Base-by-base conservation (phyloP, 2,113 vertebrate genomes). In the Equus quagga region DNA sequence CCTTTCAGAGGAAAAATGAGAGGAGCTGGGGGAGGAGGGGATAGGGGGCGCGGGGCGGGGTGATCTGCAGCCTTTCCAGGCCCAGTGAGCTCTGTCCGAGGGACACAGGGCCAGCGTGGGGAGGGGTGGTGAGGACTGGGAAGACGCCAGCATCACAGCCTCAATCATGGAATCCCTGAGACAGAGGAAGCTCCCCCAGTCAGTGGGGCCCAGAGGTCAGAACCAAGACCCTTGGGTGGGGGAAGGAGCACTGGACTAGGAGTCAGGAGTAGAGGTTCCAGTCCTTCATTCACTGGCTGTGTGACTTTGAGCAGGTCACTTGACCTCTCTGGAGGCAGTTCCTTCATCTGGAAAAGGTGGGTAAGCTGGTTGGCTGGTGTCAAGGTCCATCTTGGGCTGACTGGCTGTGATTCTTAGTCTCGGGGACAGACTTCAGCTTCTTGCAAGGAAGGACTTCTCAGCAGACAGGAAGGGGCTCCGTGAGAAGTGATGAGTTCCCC, bases 1-100 rank as follows among this genome's bases (percentile, higher is more conserved):
- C 95, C 96, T 98, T 98, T 98, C 97, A 95, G 94, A 97, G 97
- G 96, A 94, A 97, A 97, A 95, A 96, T 94, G 97, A 97, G 97
- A 95, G 73, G 84, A 60, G 56, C 92, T 51, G 64, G 72, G 64
- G 49, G 75, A 88, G 62, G 86, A 96, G 87, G 70, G 18, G 80
- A 76, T 31, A 11, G 17, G 64, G 46, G 5, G 49, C 13, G n/a
- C 6, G 44, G 79, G 80, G 86, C 1, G 24, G 82, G 93, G 89
- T 0, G 0, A 87, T 23, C 18, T 3, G 51, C 83, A 49, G 79
- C 70, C 58, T 89, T 54, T 56, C 19, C 18, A 13, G 69, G 41
- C 28, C 80, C 18, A 13, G 28, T 3, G 4, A 5, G 78, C n/a
- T 70, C 70, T 2, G 44, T 62, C 80, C 80, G 70, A 9, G 58